Percentiles rank a stretch among this genome's conserved stretches.
phyloP scores from a whole-genome alignment of 2,113 vertebrate species.

The Amblyopsis rosae region DNA sequence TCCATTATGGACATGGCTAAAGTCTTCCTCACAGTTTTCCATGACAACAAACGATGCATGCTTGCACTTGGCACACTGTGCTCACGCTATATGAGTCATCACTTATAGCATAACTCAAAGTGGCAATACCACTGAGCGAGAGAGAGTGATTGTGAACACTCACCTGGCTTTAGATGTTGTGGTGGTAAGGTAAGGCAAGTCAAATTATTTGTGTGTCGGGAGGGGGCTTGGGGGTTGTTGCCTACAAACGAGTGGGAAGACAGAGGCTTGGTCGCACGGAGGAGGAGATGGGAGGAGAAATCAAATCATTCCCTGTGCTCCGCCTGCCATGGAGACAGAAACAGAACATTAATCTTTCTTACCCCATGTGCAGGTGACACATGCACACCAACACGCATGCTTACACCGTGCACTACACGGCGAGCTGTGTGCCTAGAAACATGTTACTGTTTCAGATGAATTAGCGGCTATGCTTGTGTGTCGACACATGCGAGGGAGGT shows the following conservation, averaged over 20 bases:
- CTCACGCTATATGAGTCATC: too few species aligned
- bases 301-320: conserved; percentile 72
- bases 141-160: neutral
- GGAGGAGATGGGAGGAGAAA: conserved; percentile 64
- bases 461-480: conserved; percentile 10
- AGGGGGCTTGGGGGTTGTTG: conserved; percentile 8
- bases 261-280: conserved; percentile 11
- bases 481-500: neutral
- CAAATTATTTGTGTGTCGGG: conserved; percentile 1
- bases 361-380: conserved; percentile 57
- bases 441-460: conserved; percentile 25
- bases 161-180: neutral
- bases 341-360: conserved; percentile 70
- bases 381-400: conserved; percentile 23
- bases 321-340: conserved; percentile 64
- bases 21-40: too few species aligned
- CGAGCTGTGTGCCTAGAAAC: conserved; percentile 21
- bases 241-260: conserved; percentile 45
- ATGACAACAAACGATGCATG: too few species aligned
- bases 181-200: neutral
- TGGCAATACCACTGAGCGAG: neutral
- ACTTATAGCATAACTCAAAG: too few species aligned
- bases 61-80: too few species aligned
- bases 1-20: too few species aligned
- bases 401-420: neutral